Evolutionary conservation across 2,113 vertebrate species (phyloP).

Genomic region (Prionailurus bengalensis): DNA sequence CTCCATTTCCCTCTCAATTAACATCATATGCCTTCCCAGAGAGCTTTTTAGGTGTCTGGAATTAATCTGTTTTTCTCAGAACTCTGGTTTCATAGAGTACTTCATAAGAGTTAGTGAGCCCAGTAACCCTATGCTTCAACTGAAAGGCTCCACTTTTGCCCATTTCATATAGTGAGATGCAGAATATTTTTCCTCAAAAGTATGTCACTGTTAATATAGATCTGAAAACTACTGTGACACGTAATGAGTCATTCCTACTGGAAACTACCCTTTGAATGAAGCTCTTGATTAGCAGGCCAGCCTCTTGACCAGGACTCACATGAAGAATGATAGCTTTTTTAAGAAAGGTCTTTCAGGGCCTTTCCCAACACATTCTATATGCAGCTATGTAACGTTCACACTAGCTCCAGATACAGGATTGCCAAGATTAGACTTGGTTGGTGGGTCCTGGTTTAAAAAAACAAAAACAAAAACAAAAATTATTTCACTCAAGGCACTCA

Average conservation of each 20-base stretch:
- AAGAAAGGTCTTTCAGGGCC: background rate
- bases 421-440: background rate
- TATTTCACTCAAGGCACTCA: background rate
- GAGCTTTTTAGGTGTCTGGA: background rate
- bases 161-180: background rate
- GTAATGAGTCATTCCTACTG: background rate
- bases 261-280: background rate
- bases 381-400: background rate
- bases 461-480: background rate
- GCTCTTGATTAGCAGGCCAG: background rate
- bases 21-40: background rate
- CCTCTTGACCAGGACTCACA: background rate
- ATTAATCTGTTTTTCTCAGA: background rate
- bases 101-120: background rate
- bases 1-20: background rate
- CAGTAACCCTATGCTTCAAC: background rate
- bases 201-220: background rate
- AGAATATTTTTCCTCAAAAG: background rate
- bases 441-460: background rate
- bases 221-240: background rate
- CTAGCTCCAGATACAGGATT: background rate
- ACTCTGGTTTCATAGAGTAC: background rate
- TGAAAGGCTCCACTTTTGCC: background rate
- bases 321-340: background rate
- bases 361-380: background rate